phyloP scores from a whole-genome alignment of 2,797 vertebrate species.

The Myotis daubentonii region DNA sequence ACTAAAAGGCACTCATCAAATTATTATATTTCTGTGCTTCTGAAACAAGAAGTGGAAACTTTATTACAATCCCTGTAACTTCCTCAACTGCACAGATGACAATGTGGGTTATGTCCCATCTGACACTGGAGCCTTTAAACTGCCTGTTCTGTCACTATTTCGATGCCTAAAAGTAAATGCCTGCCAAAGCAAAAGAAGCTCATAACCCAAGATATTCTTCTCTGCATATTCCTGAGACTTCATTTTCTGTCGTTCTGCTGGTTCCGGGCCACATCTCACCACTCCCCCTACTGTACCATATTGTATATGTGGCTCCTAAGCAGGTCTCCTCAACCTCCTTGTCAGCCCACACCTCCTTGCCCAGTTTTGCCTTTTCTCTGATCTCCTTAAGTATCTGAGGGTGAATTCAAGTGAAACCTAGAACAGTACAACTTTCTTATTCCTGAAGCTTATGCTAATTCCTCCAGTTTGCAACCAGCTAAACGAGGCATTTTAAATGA shows the following conservation, averaged over 20 bases:
- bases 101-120: neutral
- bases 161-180: neutral
- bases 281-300: neutral
- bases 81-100: neutral
- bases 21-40: neutral
- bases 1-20: neutral
- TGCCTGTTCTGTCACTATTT: neutral
- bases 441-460: neutral
- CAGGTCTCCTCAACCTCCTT: neutral
- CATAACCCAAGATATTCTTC: neutral
- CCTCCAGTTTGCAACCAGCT: neutral
- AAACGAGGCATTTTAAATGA: neutral
- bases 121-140: neutral
- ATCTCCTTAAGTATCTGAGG: neutral
- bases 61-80: conserved; percentile 39
- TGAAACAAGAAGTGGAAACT: conserved; percentile 51
- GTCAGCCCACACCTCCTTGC: neutral
- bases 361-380: conserved; percentile 10
- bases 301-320: neutral
- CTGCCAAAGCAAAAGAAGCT: conserved; percentile 40
- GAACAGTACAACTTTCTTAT: neutral
- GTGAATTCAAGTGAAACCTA: neutral
- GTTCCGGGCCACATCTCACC: neutral
- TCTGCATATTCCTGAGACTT: conserved; percentile 9
- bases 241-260: neutral